phyloP scores from a whole-genome alignment of 1,140 invertebrate genomes.

The Yoshiicerus persimilis region DNA sequence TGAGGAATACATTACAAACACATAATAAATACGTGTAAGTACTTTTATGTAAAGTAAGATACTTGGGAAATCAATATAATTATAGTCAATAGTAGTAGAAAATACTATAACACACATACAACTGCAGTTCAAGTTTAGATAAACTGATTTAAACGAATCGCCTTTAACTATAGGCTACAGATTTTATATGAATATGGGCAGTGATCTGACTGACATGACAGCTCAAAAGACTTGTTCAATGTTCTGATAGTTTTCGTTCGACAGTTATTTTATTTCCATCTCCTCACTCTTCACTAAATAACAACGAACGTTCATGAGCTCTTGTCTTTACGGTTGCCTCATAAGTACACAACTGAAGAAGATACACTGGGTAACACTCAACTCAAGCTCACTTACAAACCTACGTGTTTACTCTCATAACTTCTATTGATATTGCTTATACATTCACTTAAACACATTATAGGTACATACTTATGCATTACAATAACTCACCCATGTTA shows the following conservation, averaged over 20 bases:
- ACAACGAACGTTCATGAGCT: neutral
- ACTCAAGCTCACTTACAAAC: no score
- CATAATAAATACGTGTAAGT: neutral
- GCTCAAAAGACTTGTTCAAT: neutral
- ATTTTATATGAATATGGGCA: neutral
- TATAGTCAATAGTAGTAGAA: no score
- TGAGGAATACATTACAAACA: neutral
- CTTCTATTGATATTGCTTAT: no score
- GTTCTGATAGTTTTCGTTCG: neutral
- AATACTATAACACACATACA: neutral
- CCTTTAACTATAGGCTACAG: neutral
- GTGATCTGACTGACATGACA: neutral
- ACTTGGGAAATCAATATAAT: neutral
- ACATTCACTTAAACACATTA: no score
- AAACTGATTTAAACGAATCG: neutral
- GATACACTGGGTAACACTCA: no score
- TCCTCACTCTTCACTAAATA: neutral
- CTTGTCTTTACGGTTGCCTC: neutral
- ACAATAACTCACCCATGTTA: no score
- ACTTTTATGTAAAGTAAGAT: neutral
- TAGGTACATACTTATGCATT: no score
- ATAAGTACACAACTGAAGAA: no score
- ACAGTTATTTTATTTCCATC: no score
- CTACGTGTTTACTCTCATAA: no score
- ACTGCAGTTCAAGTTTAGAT: neutral